Evolutionary conservation across 2,113 vertebrate species (phyloP).

Genomic region (Perca fluviatilis): DNA sequence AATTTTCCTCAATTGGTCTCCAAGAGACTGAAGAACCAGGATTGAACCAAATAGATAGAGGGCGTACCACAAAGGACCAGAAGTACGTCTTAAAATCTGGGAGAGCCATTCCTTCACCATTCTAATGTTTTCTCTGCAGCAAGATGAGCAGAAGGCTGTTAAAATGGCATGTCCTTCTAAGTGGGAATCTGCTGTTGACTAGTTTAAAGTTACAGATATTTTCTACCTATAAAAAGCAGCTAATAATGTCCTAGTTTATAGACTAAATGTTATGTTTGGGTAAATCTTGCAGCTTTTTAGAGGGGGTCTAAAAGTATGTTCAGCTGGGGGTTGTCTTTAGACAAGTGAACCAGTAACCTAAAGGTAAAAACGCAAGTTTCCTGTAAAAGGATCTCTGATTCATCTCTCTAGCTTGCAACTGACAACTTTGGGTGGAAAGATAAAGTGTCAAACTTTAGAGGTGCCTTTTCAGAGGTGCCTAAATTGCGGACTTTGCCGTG

Average conservation of each 20-base stretch:
- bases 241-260: background rate
- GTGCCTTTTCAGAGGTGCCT: slow-evolving; percentile 6
- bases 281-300: slow-evolving; percentile 23
- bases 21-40: no score
- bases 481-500: slow-evolving; percentile 11
- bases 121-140: slow-evolving; percentile 27
- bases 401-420: slow-evolving; percentile 7
- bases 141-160: slow-evolving; percentile 32
- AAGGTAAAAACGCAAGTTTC: slow-evolving; percentile 17
- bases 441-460: slow-evolving; percentile 30
- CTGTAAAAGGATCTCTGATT: slow-evolving; percentile 33
- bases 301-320: slow-evolving; percentile 8
- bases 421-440: slow-evolving; percentile 15
- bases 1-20: no score
- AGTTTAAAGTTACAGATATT: background rate
- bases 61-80: no score
- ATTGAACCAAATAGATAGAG: no score
- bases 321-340: slow-evolving; percentile 7
- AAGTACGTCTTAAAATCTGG: no score
- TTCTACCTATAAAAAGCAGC: background rate
- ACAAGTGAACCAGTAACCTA: slow-evolving; percentile 29
- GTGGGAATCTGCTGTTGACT: slow-evolving; percentile 10
- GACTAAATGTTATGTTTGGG: background rate
- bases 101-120: background rate
- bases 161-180: slow-evolving; percentile 3